Evolutionary conservation across 2,113 vertebrate genomes (phyloP), one percentile per base, ranked within the genome.

Genomic region (Poeciliopsis retropinna): DNA sequence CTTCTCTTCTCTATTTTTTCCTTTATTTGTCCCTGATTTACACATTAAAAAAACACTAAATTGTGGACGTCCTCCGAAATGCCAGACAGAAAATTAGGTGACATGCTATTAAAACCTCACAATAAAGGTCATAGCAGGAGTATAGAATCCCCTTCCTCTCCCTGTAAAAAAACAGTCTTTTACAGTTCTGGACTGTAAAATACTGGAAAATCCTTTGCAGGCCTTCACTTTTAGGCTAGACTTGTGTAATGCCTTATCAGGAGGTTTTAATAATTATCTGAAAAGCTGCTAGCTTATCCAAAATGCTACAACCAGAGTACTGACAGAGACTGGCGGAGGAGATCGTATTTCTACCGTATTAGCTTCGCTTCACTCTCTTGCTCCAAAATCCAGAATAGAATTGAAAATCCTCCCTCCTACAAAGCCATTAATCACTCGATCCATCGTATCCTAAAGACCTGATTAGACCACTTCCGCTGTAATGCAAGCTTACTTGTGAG

Each of bases 241-340:
- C 34, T 25, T 60, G 12, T 70, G 4, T 60, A 70, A 70, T 17
- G 32, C 31, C 27, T 25, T 27, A 51, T 31, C 28, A 17, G 39
- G 28, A 9, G 22, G 12, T 51, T 25, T 6, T 30, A 27, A 14
- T 31, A 32, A 32, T 47, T 32, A 30, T 51, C 28, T 17, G 28
- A 14, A 64, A 44, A 51, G 28, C 39, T 22, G 29, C 10, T 19
- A 44, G 37, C 34, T 66, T 11, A 79, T 79, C 64, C 28, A 47
- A 67, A 67, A 72, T 72, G n/a, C 25, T 66, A 54, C 13, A 64
- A 51, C 27, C 9, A n/a, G 39, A 78, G 2, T 61, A 54, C 27
- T n/a, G 27, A 54, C 30, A 39, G 41, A 0, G 72, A 67, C 39
- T 22, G 32, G 39, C 1, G 54, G 63, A 27, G 63, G 9, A 73